Percentiles rank a stretch among this genome's conserved stretches.
phyloP scores from a whole-genome alignment of 53 echinoderm and acorn worm genomes.

The Stichopus horrens region DNA sequence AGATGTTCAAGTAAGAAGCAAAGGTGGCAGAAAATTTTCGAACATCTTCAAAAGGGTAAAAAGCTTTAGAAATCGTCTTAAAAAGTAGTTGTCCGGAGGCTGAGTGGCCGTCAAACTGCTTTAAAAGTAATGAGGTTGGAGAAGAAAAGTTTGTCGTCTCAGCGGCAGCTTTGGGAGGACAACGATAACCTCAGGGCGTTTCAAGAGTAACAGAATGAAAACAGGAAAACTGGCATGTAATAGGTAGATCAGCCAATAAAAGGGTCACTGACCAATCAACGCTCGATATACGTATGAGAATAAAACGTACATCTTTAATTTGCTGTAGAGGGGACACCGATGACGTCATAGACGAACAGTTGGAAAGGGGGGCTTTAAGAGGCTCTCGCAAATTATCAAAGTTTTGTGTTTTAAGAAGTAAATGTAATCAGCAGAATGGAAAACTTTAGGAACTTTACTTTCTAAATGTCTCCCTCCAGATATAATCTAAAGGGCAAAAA shows the following conservation, averaged over 20 bases:
- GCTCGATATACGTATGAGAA: not conserved
- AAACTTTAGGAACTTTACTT: no score
- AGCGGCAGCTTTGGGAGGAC: not conserved
- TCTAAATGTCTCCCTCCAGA: no score
- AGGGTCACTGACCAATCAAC: slow-evolving; percentile 5
- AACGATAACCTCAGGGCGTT: not conserved
- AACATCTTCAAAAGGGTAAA: not conserved
- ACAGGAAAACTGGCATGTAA: not conserved
- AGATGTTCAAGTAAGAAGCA: no score
- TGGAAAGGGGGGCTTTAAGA: no score
- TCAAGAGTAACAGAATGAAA: not conserved
- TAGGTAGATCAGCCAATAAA: not conserved
- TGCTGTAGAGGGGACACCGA: no score
- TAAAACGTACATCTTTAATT: no score
- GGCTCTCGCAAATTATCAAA: no score
- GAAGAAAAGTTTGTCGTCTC: not conserved
- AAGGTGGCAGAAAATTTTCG: not conserved
- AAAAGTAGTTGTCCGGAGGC: not conserved
- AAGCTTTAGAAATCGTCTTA: not conserved
- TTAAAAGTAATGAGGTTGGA: not conserved
- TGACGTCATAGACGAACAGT: no score
- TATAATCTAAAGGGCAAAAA: no score
- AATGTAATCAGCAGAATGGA: no score
- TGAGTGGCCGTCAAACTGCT: not conserved
- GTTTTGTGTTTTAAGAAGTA: no score